Evolutionary conservation across 2,888 invertebrate genomes (phyloP).

Genomic region (Pyrrhia umbra): DNA sequence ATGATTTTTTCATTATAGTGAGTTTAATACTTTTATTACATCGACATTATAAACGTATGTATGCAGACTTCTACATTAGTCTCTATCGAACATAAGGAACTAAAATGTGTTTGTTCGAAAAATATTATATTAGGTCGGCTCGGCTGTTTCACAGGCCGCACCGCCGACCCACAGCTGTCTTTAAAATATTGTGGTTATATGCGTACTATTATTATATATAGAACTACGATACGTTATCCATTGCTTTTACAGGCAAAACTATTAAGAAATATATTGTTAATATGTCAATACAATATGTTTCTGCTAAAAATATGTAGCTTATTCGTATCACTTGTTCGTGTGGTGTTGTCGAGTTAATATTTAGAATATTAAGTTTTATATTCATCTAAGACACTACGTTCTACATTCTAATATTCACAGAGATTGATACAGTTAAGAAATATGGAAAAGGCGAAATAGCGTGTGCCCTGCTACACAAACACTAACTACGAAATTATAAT

Average conservation of each 20-base stretch:
- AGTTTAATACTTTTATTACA: slow-evolving; percentile 72
- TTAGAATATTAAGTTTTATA: slow-evolving; percentile 88
- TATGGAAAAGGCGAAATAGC: slow-evolving; percentile 86
- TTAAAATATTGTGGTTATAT: slow-evolving; percentile 71
- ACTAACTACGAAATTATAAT: slow-evolving; percentile 69
- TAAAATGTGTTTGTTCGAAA: slow-evolving; percentile 63
- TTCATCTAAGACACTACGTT: slow-evolving; percentile 87
- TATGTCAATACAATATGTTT: slow-evolving; percentile 73
- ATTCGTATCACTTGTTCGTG: slow-evolving; percentile 88
- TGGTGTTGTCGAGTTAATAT: slow-evolving; percentile 89
- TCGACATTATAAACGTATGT: slow-evolving; percentile 61
- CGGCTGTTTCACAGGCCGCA: slow-evolving; percentile 80
- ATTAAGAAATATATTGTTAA: slow-evolving; percentile 82
- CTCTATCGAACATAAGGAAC: slow-evolving; percentile 54
- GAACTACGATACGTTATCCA: slow-evolving; percentile 77
- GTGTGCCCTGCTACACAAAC: slow-evolving; percentile 81
- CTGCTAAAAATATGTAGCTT: slow-evolving; percentile 83
- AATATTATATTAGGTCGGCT: slow-evolving; percentile 50
- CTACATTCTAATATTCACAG: slow-evolving; percentile 89
- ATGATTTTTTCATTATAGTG: slow-evolving; percentile 74
- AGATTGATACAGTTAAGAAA: slow-evolving; percentile 84
- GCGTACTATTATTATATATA: slow-evolving; percentile 47
- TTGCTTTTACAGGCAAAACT: slow-evolving; percentile 83
- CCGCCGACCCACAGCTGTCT: slow-evolving; percentile 73
- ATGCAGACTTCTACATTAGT: slow-evolving; percentile 54